Base-by-base conservation (phyloP, 2,113 vertebrate genomes). In the Trichomycterus rosablanca region DNA sequence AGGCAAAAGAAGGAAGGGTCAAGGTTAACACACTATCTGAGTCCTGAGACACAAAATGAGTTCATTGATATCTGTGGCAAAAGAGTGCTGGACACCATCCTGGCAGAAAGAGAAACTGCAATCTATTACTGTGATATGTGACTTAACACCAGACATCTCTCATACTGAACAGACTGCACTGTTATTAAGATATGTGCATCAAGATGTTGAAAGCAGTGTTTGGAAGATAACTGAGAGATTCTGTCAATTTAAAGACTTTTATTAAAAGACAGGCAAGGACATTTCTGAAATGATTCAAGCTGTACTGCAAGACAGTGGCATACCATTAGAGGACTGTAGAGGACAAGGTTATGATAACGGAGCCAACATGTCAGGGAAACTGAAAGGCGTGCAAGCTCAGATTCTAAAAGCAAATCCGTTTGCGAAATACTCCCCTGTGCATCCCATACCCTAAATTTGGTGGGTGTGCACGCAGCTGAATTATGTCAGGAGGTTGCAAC, bases 1-100 rank as follows among this genome's bases (percentile, higher is more conserved):
- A 70, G n/a, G 39, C 40, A 70, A 45, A 53, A 67, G 19, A 61
- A 66, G 22, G 28, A 51, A 22, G 52, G 50, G 5, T 49, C 56
- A 45, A 1, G 35, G 12, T 28, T 62, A 67, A 58, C 46, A 18
- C 52, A 66, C 39, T 57, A 70, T 57, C 8, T 44, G 1, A 51
- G 50, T 39, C 9, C 23, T 56, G 52, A 66, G 5, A 59, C 15
- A 1, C 63, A 70, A 24, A 67, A 74, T 44, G 22, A 64, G 22
- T 68, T 68, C 15, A 70, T 44, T 49, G 24, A 53, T 1, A 2
- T 70, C 9, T 54, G 35, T 66, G 62, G 52, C 9, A 55, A 59
- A 69, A 40, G 51, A 56, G 51, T 63, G 9, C 34, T 52, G 0
- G 58, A 62, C 34, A 61, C 10, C 7, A 62, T 46, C 3, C 18